phyloP scores from a whole-genome alignment of 2,888 invertebrate species.

The Mimas tiliae region DNA sequence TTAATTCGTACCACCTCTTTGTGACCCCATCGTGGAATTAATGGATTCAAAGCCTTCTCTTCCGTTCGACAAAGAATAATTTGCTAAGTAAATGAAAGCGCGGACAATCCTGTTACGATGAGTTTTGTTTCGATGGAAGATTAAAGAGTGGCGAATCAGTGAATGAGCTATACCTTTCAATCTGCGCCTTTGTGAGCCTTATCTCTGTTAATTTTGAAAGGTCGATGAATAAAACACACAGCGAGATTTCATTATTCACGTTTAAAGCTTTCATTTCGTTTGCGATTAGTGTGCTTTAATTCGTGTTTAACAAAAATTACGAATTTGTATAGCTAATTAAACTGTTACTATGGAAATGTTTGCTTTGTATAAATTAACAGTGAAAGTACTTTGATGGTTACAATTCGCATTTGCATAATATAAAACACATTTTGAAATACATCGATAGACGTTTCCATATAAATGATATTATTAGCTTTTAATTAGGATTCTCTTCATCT shows the following conservation, averaged over 20 bases:
- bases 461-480: background rate
- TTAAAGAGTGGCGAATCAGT: constrained; percentile 79
- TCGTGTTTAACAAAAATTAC: constrained; percentile 12
- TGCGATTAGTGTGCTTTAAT: constrained; percentile 41
- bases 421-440: background rate
- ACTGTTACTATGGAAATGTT: constrained; percentile 5
- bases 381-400: background rate
- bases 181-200: constrained; percentile 70
- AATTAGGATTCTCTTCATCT: no score
- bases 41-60: constrained; percentile 84
- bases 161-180: constrained; percentile 74
- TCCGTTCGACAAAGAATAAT: constrained; percentile 84
- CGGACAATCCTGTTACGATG: constrained; percentile 82
- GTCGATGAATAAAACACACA: constrained; percentile 78
- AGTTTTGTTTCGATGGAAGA: constrained; percentile 82
- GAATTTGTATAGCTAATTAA: constrained; percentile 18
- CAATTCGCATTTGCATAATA: background rate
- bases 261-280: constrained; percentile 60
- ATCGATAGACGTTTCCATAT: background rate
- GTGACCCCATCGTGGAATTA: constrained; percentile 82
- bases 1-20: constrained; percentile 83
- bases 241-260: constrained; percentile 72
- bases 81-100: constrained; percentile 84
- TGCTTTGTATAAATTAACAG: background rate
- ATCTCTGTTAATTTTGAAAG: constrained; percentile 79